These are phyloP conservation scores for Steinernema khuongi DNA, from an alignment of 1,140 invertebrate genomes.

Conservation along the genomic window DNA sequence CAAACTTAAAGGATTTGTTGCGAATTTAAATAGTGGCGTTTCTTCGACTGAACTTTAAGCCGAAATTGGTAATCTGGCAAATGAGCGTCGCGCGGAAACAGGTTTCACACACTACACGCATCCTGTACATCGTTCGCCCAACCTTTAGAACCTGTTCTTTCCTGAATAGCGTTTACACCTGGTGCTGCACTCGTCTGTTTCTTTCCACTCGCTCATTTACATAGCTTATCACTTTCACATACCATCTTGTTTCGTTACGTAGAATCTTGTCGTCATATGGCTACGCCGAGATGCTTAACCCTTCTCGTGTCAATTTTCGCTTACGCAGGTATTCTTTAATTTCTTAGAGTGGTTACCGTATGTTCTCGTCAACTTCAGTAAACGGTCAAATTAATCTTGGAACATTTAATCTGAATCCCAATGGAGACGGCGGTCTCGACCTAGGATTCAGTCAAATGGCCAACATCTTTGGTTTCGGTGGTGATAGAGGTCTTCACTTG, in stretches of 20 bases:
- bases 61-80: background rate
- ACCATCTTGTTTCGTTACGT: too few species aligned
- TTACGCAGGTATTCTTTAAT: too few species aligned
- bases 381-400: slow-evolving; percentile 34
- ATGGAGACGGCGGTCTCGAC: slow-evolving; percentile 28
- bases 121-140: slow-evolving; percentile 13
- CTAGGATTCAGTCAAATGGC: slow-evolving; percentile 31
- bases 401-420: slow-evolving; percentile 28
- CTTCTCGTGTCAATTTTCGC: too few species aligned
- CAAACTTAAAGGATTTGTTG: too few species aligned
- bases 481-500: slow-evolving; percentile 32
- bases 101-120: background rate
- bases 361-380: slow-evolving; percentile 23
- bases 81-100: slow-evolving; percentile 1
- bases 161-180: background rate
- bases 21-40: too few species aligned
- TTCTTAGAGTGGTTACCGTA: too few species aligned
- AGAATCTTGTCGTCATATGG: too few species aligned
- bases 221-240: background rate
- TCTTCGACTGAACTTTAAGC: background rate
- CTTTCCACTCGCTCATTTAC: background rate
- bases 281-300: too few species aligned
- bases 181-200: background rate
- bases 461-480: slow-evolving; percentile 36
- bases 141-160: slow-evolving; percentile 12